Evolutionary conservation across 2,888 invertebrate genomes (phyloP), one percentile per base, ranked within the genome.

Genomic region (Priocnemis perturbator): DNA sequence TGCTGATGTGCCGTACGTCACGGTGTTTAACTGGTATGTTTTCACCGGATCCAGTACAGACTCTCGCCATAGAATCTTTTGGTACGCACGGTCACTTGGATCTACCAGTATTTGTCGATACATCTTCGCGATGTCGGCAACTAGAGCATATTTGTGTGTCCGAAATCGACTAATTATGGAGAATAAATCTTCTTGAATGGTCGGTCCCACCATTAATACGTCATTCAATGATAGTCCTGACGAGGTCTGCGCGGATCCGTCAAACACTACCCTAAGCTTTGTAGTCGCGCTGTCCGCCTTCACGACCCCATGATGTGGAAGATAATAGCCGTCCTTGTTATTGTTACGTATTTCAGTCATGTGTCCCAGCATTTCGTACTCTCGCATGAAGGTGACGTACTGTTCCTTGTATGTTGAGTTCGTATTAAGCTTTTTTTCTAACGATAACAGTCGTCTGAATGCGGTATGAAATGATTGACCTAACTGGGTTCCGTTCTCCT

Each of bases 211-310:
- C 15, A 53, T 4, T 19, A 65, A n/a, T 7, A 30, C 15, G 4
- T 65, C 65, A 15, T 65, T 65, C 9, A 65, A 23, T 0, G 65
- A 65, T 9, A 60, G 15, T n/a, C 60, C 37, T 19, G 60, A 9
- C 1, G 9, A 26, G 7, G 48, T 56, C 7, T 5, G 19, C 11
- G 44, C 50, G 1, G 60, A 66, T 2, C 56, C 60, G 17, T 60
- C 55, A 20, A 66, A 66, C 2, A 66, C 55, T 3, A 66, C 44
- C 17, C 62, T 21, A 0, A 67, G 14, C 19, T 63, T 67, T 1
- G 50, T 61, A 0, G 61, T 62, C 3, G 44, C 1, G n/a, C 58
- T 67, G 2, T 19, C 9, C 17, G 17, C 30, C 15, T 64, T 58
- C 3, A 21, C 4, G 2, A 73, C n/a, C 4, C 64, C 61, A 47